A percentile compares a stretch with the other conserved stretches of the same genome.
Evolutionary conservation across 2,797 vertebrate species (phyloP).

Genomic region (Pseudotriccus pelzelni): DNA sequence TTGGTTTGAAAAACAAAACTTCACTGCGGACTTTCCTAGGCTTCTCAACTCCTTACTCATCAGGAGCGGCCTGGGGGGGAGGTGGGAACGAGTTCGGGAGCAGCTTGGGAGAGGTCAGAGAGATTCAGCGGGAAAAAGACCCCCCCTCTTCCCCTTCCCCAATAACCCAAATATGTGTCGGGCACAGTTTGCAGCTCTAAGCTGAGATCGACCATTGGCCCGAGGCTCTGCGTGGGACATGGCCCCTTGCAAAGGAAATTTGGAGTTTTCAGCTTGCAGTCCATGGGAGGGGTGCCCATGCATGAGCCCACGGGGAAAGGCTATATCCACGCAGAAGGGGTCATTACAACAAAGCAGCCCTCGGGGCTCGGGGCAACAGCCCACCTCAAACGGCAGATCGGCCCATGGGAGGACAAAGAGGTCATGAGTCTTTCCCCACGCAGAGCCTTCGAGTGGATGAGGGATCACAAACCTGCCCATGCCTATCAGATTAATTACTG

Average conservation of each 20-base stretch:
- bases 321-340: background rate
- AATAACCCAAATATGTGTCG: background rate
- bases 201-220: too few species aligned
- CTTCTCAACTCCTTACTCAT: background rate
- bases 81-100: too few species aligned
- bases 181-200: background rate
- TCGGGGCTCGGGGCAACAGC: background rate
- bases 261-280: background rate
- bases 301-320: background rate
- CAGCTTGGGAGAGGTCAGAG: background rate
- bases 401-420: background rate
- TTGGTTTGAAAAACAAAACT: conserved; percentile 12
- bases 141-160: fast-evolving
- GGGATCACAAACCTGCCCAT: background rate
- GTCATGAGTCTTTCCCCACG: fast-evolving
- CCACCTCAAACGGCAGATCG: background rate
- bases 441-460: background rate
- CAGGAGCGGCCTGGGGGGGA: background rate
- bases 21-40: background rate
- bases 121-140: background rate
- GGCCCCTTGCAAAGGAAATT: background rate
- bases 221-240: background rate
- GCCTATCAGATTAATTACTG: background rate
- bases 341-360: background rate
- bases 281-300: background rate